A percentile compares a stretch with the other conserved stretches of the same genome.
phyloP scores from a whole-genome alignment of 2,113 vertebrate species.

The Chionis minor region DNA sequence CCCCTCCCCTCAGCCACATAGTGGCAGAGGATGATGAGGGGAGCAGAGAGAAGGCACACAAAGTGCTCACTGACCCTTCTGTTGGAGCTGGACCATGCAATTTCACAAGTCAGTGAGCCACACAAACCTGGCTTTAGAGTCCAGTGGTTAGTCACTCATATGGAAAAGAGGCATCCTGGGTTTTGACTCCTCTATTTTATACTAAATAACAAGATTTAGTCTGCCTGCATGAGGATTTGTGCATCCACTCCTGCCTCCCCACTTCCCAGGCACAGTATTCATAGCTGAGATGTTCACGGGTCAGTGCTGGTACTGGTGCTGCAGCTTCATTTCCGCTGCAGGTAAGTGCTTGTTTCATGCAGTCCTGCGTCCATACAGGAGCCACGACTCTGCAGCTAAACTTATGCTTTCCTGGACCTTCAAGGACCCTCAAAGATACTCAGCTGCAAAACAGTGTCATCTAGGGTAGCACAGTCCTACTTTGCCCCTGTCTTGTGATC shows the following conservation, averaged over 20 bases:
- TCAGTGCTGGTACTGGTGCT: background rate
- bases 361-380: background rate
- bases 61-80: background rate
- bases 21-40: background rate
- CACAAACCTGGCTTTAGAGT: background rate
- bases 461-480: background rate
- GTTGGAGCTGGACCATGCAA: background rate
- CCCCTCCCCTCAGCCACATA: background rate
- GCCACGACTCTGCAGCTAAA: background rate
- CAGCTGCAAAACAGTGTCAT: background rate
- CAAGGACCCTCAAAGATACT: background rate
- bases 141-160: constrained; percentile 13
- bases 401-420: background rate
- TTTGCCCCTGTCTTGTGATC: background rate
- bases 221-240: background rate
- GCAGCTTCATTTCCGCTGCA: background rate
- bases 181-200: constrained; percentile 2
- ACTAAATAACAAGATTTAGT: background rate
- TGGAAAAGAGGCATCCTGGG: constrained; percentile 4
- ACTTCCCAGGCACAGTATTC: background rate
- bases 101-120: constrained; percentile 50
- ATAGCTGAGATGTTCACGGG: background rate
- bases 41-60: background rate
- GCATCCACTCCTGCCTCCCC: background rate
- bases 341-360: background rate